These are phyloP conservation scores for Xenopus petersii DNA, from an alignment of 2,797 vertebrate species.

Conservation along the genomic window DNA sequence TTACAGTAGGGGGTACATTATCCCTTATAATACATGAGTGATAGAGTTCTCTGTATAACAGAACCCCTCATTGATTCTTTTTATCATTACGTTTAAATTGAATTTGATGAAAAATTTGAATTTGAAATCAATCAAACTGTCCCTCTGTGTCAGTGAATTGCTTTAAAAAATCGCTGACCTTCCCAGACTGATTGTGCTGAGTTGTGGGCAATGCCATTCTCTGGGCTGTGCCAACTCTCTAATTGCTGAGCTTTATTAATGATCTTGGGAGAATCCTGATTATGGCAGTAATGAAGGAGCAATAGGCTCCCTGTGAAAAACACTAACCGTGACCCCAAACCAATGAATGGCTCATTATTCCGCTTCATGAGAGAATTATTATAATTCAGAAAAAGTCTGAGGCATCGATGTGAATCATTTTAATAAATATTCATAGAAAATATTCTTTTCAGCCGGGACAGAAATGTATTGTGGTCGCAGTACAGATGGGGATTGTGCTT, in stretches of 20 bases:
- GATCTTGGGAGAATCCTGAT: neutral
- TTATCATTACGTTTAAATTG: no score
- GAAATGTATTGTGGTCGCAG: neutral
- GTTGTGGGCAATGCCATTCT: neutral
- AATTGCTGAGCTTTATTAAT: constrained; percentile 8
- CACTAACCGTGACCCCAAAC: neutral
- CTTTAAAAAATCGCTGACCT: neutral
- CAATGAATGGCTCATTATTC: constrained; percentile 20
- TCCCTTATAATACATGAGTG: no score
- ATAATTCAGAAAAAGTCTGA: neutral
- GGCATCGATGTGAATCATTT: neutral
- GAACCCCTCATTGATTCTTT: no score
- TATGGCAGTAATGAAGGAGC: neutral
- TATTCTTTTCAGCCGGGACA: neutral
- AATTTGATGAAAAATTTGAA: no score
- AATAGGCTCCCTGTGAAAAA: neutral
- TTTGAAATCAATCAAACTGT: no score
- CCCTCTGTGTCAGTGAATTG: no score
- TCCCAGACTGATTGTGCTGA: neutral
- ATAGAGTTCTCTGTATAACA: no score
- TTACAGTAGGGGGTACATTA: no score
- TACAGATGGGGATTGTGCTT: neutral
- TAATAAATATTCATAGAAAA: neutral
- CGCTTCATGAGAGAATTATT: constrained; percentile 3
- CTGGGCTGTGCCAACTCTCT: neutral